Evolutionary conservation across 2,797 vertebrate species (phyloP).

Genomic region (Pyrocephalus nanus): DNA sequence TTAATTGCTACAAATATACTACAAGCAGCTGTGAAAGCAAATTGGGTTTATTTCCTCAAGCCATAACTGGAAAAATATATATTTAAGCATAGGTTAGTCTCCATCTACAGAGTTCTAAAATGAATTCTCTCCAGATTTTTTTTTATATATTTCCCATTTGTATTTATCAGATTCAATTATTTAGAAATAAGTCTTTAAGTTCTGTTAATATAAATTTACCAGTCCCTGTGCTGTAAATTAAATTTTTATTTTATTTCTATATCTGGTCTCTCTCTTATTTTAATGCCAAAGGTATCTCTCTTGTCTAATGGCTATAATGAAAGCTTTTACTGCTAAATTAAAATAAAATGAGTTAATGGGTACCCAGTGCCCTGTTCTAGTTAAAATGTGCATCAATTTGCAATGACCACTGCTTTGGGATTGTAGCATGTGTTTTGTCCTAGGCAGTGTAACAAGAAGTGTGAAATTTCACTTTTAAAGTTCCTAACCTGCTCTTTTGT

Average conservation of each 20-base stretch:
- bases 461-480: not conserved
- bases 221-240: constrained; percentile 18
- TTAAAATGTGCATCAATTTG: constrained; percentile 34
- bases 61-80: not conserved
- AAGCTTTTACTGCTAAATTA: constrained; percentile 55
- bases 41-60: not conserved
- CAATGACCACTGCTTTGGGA: constrained; percentile 31
- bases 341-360: constrained; percentile 39
- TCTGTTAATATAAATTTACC: constrained; percentile 36
- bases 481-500: not conserved
- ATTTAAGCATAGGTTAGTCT: not conserved
- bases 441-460: not conserved
- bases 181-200: constrained; percentile 31
- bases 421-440: not conserved
- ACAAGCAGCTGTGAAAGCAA: not conserved
- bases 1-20: not conserved
- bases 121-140: not conserved
- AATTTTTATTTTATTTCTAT: constrained; percentile 44
- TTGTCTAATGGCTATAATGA: constrained; percentile 45
- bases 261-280: not conserved
- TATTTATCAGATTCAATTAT: constrained; percentile 18
- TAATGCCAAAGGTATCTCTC: constrained; percentile 14
- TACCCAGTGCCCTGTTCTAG: constrained; percentile 31
- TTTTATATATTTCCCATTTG: not conserved
- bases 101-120: not conserved